Conservation (phyloP, 2,888 invertebrate species). For the Melanargia galathea region DNA sequence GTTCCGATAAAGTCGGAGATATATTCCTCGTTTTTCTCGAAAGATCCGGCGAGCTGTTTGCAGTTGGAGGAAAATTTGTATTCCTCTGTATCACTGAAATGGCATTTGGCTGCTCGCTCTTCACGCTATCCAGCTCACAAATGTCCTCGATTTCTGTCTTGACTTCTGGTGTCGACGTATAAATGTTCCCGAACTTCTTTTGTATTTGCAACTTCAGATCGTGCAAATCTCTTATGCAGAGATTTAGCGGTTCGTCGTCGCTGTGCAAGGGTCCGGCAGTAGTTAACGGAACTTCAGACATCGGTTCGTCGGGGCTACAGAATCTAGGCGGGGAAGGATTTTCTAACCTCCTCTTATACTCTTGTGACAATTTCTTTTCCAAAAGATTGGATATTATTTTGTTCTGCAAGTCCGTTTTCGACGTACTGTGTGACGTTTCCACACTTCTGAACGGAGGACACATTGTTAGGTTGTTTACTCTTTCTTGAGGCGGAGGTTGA, state of each 20-base stretch:
- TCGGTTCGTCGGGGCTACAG: conserved; percentile 64
- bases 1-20: conserved; percentile 70
- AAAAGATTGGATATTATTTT: conserved; percentile 86
- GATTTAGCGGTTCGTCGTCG: conserved; percentile 89
- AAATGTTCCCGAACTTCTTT: conserved; percentile 84
- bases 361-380: conserved; percentile 86
- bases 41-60: conserved; percentile 72
- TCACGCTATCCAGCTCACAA: conserved; percentile 74
- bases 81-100: conserved; percentile 76
- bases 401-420: conserved; percentile 85
- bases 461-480: conserved; percentile 55
- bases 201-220: conserved; percentile 85
- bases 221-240: conserved; percentile 90
- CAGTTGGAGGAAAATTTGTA: conserved; percentile 66
- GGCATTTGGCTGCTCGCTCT: conserved; percentile 68
- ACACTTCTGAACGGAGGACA: conserved; percentile 54
- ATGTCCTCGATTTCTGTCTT: conserved; percentile 83
- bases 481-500: conserved; percentile 83
- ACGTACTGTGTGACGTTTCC: conserved; percentile 54
- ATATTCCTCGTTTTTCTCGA: conserved; percentile 57
- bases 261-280: conserved; percentile 62
- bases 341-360: conserved; percentile 78
- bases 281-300: conserved; percentile 64
- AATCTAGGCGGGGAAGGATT: conserved; percentile 61
- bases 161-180: conserved; percentile 79